Evolutionary conservation across 2,113 vertebrate genomes (phyloP), one percentile per base, ranked within the genome.

Genomic region (Vidua macroura): DNA sequence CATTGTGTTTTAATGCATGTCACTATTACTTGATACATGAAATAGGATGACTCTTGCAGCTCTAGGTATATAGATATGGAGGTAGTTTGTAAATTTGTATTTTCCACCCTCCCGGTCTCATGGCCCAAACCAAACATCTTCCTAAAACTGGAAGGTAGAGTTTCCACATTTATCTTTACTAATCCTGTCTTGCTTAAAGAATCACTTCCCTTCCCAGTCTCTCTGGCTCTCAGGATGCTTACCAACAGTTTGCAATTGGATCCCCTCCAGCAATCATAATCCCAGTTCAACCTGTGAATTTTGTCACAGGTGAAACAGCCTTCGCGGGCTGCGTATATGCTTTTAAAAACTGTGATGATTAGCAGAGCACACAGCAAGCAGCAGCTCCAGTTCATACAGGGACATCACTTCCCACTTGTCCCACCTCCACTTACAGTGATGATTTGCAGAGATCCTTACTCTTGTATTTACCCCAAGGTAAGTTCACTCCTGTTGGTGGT

Each of bases 241-340:
- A 70, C 9, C 35, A 63, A 86, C 28, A 41, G 62, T 28, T 51
- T 68, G 52, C 33, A 90, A 48, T 5, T 48, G 43, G n/a, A 85
- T 59, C 43, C 58, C 52, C 48, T 55, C 70, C 44, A 55, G 58
- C 12, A 79, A 64, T 24, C 56, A 46, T 7, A 33, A 83, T 73
- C 35, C 44, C 31, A 83, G 55, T 20, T 27, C 59, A 86, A 88
- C 44, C 63, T 31, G 20, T 56, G 44, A 88, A 69, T 73, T 73
- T 51, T 46, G 22, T 51, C 60, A 79, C 43, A 78, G n/a, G 67
- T 76, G 28, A 86, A 86, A 52, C 53, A 68, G 33, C 8, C 41
- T 64, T 41, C n/a, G 37, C 2, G 2, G 19, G 35, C 49, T 83
- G 75, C 0, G 0, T 9, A 46, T 11, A 43, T 23, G 9, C 56